These are phyloP conservation scores for Diarsia dahlii DNA, from an alignment of 2,888 invertebrate species.

Conservation along the genomic window DNA sequence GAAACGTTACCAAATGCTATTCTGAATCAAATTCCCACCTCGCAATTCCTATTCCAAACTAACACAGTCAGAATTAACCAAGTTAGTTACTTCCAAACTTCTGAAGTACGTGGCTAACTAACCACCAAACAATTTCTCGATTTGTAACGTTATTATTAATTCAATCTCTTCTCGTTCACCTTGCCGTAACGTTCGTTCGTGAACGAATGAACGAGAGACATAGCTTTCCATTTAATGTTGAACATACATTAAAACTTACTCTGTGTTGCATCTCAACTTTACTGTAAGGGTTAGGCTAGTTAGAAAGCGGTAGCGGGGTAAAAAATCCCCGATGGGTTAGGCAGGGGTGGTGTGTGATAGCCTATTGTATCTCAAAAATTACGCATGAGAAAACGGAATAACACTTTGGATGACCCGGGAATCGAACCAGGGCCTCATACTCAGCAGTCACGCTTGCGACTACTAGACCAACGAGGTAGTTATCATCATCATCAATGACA, in stretches of 20 bases:
- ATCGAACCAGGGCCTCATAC: too few relatives aligned
- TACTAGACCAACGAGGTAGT: too few relatives aligned
- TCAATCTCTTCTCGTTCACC: conserved; percentile 28
- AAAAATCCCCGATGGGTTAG: too few relatives aligned
- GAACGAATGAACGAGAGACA: conserved; percentile 48
- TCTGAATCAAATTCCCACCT: neutral
- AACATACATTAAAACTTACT: conserved; percentile 67
- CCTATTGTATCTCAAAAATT: too few relatives aligned
- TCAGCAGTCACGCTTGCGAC: too few relatives aligned
- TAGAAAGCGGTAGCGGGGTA: neutral
- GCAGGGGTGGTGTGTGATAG: too few relatives aligned
- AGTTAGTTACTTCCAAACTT: conserved; percentile 7
- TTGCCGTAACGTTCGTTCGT: conserved; percentile 24
- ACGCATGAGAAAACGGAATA: too few relatives aligned
- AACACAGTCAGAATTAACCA: neutral
- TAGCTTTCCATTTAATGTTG: conserved; percentile 56
- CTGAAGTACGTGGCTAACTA: conserved; percentile 16
- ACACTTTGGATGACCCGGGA: too few relatives aligned
- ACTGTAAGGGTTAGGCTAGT: conserved; percentile 14
- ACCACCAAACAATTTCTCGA: conserved; percentile 23
- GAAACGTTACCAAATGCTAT: neutral
- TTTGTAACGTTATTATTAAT: conserved; percentile 39
- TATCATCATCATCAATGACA: neutral
- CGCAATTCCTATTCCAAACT: neutral
- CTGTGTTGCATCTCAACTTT: conserved; percentile 49